Evolutionary conservation across 1,140 invertebrate genomes (phyloP).

Genomic region (Drosophila truncata): DNA sequence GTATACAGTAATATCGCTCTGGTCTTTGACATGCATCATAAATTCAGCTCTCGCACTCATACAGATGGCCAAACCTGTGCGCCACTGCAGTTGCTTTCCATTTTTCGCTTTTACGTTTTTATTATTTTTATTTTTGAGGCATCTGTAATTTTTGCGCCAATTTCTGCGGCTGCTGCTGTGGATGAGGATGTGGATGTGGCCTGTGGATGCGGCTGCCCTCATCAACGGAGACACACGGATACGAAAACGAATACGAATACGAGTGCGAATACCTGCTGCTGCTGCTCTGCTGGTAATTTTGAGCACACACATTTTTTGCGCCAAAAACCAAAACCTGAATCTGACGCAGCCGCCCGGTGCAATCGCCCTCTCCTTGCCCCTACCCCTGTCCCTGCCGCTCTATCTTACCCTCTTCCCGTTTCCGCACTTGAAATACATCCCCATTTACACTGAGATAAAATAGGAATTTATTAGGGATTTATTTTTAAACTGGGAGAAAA

Average conservation of each 20-base stretch:
- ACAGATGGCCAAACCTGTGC: slow-evolving; percentile 29
- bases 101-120: slow-evolving; percentile 29
- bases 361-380: slow-evolving; percentile 10
- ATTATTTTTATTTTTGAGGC: slow-evolving; percentile 50
- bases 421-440: slow-evolving; percentile 62
- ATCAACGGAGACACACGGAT: slow-evolving; percentile 24
- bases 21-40: slow-evolving; percentile 46
- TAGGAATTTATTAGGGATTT: background rate
- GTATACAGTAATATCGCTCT: background rate
- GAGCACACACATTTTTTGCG: slow-evolving; percentile 73
- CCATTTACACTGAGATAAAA: slow-evolving; percentile 12
- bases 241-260: slow-evolving; percentile 49
- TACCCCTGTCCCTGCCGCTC: background rate
- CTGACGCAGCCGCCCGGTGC: slow-evolving; percentile 59
- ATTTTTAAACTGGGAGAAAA: too few relatives aligned
- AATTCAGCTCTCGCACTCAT: slow-evolving; percentile 28
- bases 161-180: slow-evolving; percentile 69
- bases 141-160: slow-evolving; percentile 81
- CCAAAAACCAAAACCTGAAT: slow-evolving; percentile 81
- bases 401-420: slow-evolving; percentile 41
- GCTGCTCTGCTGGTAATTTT: slow-evolving; percentile 62
- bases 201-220: slow-evolving; percentile 32
- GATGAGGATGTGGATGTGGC: slow-evolving; percentile 21
- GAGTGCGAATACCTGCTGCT: slow-evolving; percentile 64
- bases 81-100: slow-evolving; percentile 1